Base-by-base conservation (phyloP, 2,888 invertebrate genomes). In the Himalopsyche kuldschensis region DNA sequence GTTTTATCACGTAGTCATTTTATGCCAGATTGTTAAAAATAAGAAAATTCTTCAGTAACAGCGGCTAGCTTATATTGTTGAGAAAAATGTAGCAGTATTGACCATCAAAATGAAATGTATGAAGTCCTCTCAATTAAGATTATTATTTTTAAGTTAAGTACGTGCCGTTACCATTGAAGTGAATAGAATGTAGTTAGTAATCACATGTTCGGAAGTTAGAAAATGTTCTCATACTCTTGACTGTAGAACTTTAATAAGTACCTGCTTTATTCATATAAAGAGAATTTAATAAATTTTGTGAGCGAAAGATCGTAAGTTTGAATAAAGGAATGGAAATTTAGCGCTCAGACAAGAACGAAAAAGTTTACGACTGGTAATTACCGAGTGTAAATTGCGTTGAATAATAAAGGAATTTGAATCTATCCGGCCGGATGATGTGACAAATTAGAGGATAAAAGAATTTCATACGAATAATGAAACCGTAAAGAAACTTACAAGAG, bases 321-420 rank as follows among this genome's bases (percentile, higher is more conserved):
- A 20, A 75, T 75, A 78, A 79, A 79, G 79, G 79, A 82, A 82
- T 75, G 75, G 75, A 75, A 82, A 82, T 82, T 79, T 79, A 24
- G 48, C 24, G 48, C 55, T n/a, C 46, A 31, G 35, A 78, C 32
- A 47, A 24, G 63, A 48, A 69, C 35, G 30, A 46, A 69, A 79
- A 41, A 75, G 30, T 78, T 79, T 82, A n/a, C 20, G 77, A 79
- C 41, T 69, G 41, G 69, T 75, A 82, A 82, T 82, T 79, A 79
- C 69, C 69, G 27, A 30, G 69, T 69, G 69, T 69, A 69, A 69
- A 27, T 27, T 69, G 69, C 69, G 69, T 30, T 69, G 69, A 27
- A 69, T 69, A 27, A 69, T 27, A 69, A 27, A 30, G 24, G 55
- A 30, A 69, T 69, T 69, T 69, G 69, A 69, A 69, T 69, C 69